Conservation (phyloP, 2,888 invertebrate genomes). For the Drosophila demipolita region DNA sequence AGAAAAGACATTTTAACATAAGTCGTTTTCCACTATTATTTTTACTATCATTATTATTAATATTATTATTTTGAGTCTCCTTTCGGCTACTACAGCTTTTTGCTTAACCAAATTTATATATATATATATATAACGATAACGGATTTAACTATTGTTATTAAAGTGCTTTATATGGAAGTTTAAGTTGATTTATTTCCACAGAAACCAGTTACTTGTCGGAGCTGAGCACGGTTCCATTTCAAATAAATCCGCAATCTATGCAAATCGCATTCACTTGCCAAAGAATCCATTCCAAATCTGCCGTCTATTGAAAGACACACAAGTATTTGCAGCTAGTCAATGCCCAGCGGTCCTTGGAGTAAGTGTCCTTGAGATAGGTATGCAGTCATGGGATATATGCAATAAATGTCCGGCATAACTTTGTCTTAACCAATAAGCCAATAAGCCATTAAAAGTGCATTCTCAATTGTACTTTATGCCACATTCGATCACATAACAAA, state of each 20-base stretch:
- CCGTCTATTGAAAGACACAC: constrained; percentile 14
- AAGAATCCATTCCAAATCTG: constrained; percentile 28
- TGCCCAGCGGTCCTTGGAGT: constrained; percentile 10
- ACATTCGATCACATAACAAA: constrained; percentile 23
- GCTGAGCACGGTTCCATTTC: constrained; percentile 11
- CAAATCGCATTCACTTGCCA: constrained; percentile 58
- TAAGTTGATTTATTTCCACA: constrained; percentile 24
- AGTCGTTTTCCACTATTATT: neutral
- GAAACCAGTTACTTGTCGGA: constrained; percentile 9
- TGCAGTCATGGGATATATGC: constrained; percentile 15
- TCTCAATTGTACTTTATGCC: constrained; percentile 48
- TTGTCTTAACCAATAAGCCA: constrained; percentile 64
- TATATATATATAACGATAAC: neutral
- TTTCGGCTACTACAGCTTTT: neutral
- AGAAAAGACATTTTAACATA: too few species aligned
- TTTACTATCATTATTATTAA: neutral
- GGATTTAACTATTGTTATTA: neutral
- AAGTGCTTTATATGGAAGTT: neutral
- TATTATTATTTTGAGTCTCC: neutral
- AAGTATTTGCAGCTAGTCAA: constrained; percentile 10
- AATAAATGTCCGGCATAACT: constrained; percentile 64
- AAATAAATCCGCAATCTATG: constrained; percentile 44
- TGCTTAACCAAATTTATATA: neutral
- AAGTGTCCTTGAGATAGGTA: neutral
- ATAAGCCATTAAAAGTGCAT: constrained; percentile 66